phyloP scores from a whole-genome alignment of 37 sponge, comb jelly and placozoan genomes.

The Eunapius fragilis region DNA sequence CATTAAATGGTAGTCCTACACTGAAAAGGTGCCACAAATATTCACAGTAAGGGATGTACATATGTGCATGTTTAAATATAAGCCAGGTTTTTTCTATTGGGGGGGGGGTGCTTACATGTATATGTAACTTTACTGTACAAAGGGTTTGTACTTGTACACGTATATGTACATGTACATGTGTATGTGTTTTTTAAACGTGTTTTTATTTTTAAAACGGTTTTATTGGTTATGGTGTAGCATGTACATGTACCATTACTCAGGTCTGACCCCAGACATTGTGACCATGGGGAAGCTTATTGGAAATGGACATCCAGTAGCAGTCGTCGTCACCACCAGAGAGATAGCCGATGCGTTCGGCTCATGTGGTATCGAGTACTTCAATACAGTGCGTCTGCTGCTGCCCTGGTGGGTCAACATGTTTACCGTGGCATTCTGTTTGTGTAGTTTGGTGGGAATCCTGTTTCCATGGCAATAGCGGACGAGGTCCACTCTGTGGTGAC shows the following conservation, averaged over 20 bases:
- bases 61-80: too few species aligned
- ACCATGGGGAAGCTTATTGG: constrained; percentile 91
- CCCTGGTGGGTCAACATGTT: background rate
- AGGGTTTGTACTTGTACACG: too few species aligned
- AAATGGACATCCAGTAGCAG: constrained; percentile 86
- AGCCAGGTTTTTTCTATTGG: too few species aligned
- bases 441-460: constrained; percentile 91
- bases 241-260: constrained; percentile 6
- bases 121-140: too few species aligned
- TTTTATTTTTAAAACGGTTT: too few species aligned
- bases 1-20: too few species aligned
- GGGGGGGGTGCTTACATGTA: too few species aligned
- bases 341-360: constrained; percentile 67
- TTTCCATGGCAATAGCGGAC: constrained; percentile 80
- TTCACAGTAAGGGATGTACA: too few species aligned
- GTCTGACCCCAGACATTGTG: constrained; percentile 84
- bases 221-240: too few species aligned
- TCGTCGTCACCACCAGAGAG: constrained; percentile 78
- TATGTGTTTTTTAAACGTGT: too few species aligned
- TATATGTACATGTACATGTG: constrained; percentile 15
- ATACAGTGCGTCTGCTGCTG: constrained; percentile 51
- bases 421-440: background rate
- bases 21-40: too few species aligned
- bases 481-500: constrained; percentile 76
- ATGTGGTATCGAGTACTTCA: constrained; percentile 61